These are phyloP conservation scores for Chaetodon trifasciatus DNA, from an alignment of 2,797 vertebrate species.

Conservation along the genomic window DNA sequence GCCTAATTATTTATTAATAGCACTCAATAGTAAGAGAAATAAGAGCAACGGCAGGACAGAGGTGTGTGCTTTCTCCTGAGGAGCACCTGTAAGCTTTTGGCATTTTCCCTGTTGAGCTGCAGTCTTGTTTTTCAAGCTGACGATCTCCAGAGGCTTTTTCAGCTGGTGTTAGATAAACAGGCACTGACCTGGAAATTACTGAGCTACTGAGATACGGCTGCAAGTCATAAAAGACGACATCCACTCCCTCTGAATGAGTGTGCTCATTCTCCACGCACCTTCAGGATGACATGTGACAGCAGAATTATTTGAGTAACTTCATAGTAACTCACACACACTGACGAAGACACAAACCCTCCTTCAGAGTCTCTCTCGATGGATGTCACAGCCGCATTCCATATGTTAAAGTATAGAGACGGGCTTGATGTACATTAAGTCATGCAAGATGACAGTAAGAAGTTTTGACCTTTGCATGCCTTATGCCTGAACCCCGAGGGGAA, in stretches of 20 bases:
- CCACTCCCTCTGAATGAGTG: constrained; percentile 35
- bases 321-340: constrained; percentile 11
- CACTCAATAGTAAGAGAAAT: constrained; percentile 20
- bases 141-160: constrained; percentile 53
- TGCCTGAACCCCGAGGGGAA: constrained; percentile 59
- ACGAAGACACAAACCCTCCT: constrained; percentile 37
- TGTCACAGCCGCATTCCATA: constrained; percentile 56
- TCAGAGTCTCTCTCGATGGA: constrained; percentile 33
- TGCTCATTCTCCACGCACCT: constrained; percentile 46
- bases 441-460: constrained; percentile 76
- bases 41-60: constrained; percentile 25
- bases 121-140: constrained; percentile 34
- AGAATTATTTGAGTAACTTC: constrained; percentile 56
- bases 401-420: constrained; percentile 61
- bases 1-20: constrained; percentile 55
- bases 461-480: constrained; percentile 79
- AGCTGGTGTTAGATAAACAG: constrained; percentile 66
- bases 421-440: constrained; percentile 78
- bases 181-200: constrained; percentile 73
- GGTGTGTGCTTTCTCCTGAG: constrained; percentile 31
- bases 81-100: constrained; percentile 64
- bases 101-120: constrained; percentile 47
- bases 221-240: constrained; percentile 65
- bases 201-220: constrained; percentile 51
- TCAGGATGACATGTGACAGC: constrained; percentile 54